These are phyloP conservation scores for Xestia ashworthii DNA, from an alignment of 2,888 invertebrate genomes.

Conservation along the genomic window DNA sequence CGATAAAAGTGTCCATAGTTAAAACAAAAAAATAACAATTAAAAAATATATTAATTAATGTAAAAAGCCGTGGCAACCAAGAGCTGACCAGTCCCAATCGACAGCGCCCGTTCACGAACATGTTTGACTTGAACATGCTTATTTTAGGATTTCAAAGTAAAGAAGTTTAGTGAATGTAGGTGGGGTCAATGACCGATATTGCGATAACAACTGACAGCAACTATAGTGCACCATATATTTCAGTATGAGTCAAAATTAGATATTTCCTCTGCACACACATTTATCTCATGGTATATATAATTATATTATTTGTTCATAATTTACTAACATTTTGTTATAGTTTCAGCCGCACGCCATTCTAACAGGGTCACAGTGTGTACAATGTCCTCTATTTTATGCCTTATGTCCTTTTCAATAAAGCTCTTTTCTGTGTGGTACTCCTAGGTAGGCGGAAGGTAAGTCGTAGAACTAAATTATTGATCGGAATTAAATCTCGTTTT, in stretches of 20 bases:
- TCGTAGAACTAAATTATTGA: conserved; percentile 16
- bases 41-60: no score
- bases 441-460: conserved; percentile 65
- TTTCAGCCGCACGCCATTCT: conserved; percentile 73
- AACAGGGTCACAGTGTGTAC: conserved; percentile 80
- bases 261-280: conserved; percentile 21
- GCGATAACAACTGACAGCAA: not conserved
- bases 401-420: conserved; percentile 51
- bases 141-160: no score
- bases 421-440: conserved; percentile 62
- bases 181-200: no score
- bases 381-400: conserved; percentile 57
- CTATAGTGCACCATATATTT: not conserved
- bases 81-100: no score
- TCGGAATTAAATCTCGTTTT: not conserved
- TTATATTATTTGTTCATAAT: conserved; percentile 49
- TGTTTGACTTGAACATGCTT: no score
- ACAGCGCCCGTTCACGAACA: no score
- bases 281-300: conserved; percentile 50
- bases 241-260: not conserved
- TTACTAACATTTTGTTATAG: conserved; percentile 69
- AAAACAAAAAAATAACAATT: no score
- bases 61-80: no score
- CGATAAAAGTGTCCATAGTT: no score
- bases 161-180: no score